Evolutionary conservation across 1,140 invertebrate genomes (phyloP), one percentile per base, ranked within the genome.

Genomic region (Oscheius sp.): DNA sequence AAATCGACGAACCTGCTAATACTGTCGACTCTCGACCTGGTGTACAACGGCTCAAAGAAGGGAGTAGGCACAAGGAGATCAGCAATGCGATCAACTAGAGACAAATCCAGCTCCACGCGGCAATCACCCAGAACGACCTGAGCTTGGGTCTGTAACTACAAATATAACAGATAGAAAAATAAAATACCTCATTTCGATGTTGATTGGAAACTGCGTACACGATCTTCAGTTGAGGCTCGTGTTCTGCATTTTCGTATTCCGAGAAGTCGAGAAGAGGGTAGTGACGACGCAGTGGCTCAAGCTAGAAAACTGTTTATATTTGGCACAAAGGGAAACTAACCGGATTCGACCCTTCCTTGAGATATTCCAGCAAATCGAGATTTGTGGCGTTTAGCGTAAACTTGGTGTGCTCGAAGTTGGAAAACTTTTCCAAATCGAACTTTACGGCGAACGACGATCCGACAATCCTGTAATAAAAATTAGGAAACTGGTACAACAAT

Each of bases 251-350:
- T 26, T 75, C 70, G 26, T 58, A 66, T 20, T 76, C 46, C 32
- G 73, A 75, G 38, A 78, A 68, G 26, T 76, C 69, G 31, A 78
- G 46, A n/a, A 74, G 29, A 4, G 66, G 66, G 32, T 58, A 31
- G 66, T 68, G 66, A 29, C 36, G 20, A 7, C 49, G 15, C 15
- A 4, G 15, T 23, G 7, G 7, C 23, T 55, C 49, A 7, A 13
- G 49, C 49, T 55, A 23, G 23, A 55, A 7, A 13, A 42, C 38
- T n/a, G 23, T 28, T 10, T 38, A 7, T 38, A 32, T 36, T 3
- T 7, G 67, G 67, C 18, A 18, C 20, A 63, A n/a, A 63, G 58
- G 7, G 23, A 18, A 35, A 18, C 32, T 68, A 18, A 58, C 72
- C 29, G 65, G 64, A 23, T n/a, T 42, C 13, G 42, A 58, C 29